Percentiles rank a stretch among this genome's conserved stretches.
Conservation (phyloP, 2,888 invertebrate genomes). For the Morpho deidamia region DNA sequence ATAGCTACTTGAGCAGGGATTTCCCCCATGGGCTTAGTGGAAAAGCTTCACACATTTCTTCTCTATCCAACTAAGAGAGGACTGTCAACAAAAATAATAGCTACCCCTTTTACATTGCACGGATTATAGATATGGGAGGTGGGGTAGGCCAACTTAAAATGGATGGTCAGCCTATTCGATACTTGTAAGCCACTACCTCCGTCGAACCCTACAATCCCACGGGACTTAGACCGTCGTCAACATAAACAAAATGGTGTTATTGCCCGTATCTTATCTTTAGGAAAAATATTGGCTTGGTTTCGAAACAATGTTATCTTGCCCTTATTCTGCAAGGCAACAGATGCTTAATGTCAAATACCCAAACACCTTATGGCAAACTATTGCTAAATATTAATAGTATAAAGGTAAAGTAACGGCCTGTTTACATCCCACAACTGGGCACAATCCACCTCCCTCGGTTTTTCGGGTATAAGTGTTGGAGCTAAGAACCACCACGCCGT, state of each 20-base stretch:
- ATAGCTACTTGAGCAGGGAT: conserved; percentile 36
- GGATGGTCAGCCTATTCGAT: conserved; percentile 39
- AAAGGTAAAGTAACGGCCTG: no score
- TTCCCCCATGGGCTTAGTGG: conserved; percentile 40
- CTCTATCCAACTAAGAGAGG: conserved; percentile 33
- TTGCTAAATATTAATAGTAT: no score
- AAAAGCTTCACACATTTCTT: conserved; percentile 39
- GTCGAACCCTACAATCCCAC: conserved; percentile 43
- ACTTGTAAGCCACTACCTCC: conserved; percentile 44
- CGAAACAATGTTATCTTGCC: conserved; percentile 26
- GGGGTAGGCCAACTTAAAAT: conserved; percentile 30
- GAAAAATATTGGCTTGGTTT: conserved; percentile 53
- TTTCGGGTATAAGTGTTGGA: no score
- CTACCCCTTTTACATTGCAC: conserved; percentile 21
- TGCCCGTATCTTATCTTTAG: conserved; percentile 63
- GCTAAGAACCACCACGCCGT: no score
- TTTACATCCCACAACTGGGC: no score
- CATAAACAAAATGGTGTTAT: conserved; percentile 70
- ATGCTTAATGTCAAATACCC: conserved; percentile 1
- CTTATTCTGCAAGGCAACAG: conserved; percentile 10
- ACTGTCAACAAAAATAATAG: conserved; percentile 28
- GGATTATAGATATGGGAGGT: conserved; percentile 22
- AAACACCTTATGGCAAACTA: no score
- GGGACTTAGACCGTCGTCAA: conserved; percentile 57
- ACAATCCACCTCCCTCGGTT: no score